Evolutionary conservation across 2,113 vertebrate species (phyloP), one percentile per base, ranked within the genome.

Genomic region (Crocuta crocuta): DNA sequence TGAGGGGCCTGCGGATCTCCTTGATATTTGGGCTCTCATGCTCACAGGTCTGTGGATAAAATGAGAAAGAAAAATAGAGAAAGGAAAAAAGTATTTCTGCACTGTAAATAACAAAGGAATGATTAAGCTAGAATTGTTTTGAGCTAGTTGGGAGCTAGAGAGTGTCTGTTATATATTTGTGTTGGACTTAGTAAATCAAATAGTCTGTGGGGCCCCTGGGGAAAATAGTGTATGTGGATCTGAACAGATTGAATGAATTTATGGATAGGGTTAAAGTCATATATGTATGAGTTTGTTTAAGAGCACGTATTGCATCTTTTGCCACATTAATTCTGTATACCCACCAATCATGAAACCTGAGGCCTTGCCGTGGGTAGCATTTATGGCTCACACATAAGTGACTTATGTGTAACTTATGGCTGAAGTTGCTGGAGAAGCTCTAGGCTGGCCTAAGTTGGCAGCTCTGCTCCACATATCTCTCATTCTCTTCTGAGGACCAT

Each of bases 31-130:
- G n/a, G 33, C 16, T 28, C 50, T 71, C 26, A 9, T n/a, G 45
- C 53, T 89, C 43, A 33, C 45, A 73, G 11, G 70, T 73, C 61
- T 97, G 13, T 83, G 91, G 39, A 78, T 68, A 93, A 94, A 80
- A 76, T 1, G 24, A 80, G 58, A 89, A 2, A 73, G 21, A 17
- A 73, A 23, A 28, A 68, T 17, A 82, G 65, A 71, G 26, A 91
- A 94, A 96, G 48, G 13, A 35, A 91, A 19, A 94, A 71, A 48
- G 48, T 63, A 74, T 58, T 80, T 80, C 33, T 83, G 48, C 10
- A 81, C 21, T 1, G 33, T 17, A 43, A 95, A 21, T 82, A 73
- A 78, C 61, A 68, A 82, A 66, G 58, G 11, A 63, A 39, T 86
- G 80, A 53, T 21, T 94, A 93, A 79, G 48, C 65, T 80, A n/a